Evolutionary conservation across 64 coral and sea anemone genomes (phyloP).

Genomic region (Montipora foliosa): DNA sequence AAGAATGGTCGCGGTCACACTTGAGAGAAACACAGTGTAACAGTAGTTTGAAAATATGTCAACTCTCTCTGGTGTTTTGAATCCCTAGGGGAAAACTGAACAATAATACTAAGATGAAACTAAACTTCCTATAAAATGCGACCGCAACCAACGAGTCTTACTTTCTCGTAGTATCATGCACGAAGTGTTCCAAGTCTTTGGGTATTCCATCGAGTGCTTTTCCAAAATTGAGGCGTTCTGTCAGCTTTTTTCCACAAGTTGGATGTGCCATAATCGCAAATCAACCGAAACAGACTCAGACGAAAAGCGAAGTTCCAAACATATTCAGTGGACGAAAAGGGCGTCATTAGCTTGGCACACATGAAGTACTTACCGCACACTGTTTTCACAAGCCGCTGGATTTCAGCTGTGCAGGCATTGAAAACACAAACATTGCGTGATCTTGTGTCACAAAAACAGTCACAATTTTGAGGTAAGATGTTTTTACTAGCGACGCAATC

Average conservation of each 20-base stretch:
- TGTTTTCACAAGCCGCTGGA: not conserved
- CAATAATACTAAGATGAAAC: too few species aligned
- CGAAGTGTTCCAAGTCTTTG: slow-evolving; percentile 20
- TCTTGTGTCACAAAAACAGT: too few species aligned
- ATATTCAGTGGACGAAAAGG: too few species aligned
- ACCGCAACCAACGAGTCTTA: slow-evolving; percentile 14
- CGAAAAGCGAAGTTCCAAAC: not conserved
- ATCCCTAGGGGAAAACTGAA: too few species aligned
- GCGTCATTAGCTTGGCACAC: too few species aligned
- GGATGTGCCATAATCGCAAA: slow-evolving; percentile 85
- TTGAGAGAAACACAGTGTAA: too few species aligned
- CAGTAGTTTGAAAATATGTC: too few species aligned
- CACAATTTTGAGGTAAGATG: too few species aligned
- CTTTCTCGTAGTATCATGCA: slow-evolving; percentile 92
- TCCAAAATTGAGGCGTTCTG: slow-evolving; percentile 94
- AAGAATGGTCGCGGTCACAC: too few species aligned
- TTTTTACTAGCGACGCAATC: too few species aligned
- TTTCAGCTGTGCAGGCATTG: not conserved
- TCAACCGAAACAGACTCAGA: not conserved
- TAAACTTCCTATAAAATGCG: not conserved
- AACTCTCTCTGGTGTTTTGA: too few species aligned
- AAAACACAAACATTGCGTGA: too few species aligned
- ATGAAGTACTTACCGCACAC: not conserved
- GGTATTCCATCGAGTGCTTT: slow-evolving; percentile 91
- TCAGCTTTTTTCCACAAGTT: slow-evolving; percentile 69